Base-by-base conservation (phyloP, 2,797 vertebrate genomes). In the Arctocebus calabarensis region DNA sequence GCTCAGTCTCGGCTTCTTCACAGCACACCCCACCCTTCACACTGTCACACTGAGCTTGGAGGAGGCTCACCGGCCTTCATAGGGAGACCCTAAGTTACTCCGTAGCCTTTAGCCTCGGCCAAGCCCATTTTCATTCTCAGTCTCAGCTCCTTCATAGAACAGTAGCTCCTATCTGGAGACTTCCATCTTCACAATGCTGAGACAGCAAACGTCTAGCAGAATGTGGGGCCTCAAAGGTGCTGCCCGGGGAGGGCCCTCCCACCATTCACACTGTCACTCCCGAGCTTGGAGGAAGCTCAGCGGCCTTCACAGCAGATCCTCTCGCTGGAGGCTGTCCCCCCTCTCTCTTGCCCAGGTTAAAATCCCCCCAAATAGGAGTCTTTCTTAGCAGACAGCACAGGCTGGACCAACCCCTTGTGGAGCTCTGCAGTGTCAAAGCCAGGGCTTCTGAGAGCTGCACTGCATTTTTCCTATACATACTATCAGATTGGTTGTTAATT, bases 91-190 rank as follows among this genome's bases (percentile, higher is more conserved):
- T 55, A 45, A 45, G 16, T 86, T 32, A 55, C 2, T 40, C 74
- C 70, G 61, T 61, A 66, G 71, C 61, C 27, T 52, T 66, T 61
- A 66, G 71, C 61, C 27, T 52, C 11, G 68, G 43, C 10, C 32
- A 22, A 70, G 61, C 71, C 29, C 23, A 25, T 70, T 85, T 57
- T 43, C 32, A 16, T 37, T 64, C 43, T 91, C 59, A 70, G 34
- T 40, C 64, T 74, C 57, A 20, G 43, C 59, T 84, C 75, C 61
- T 85, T 92, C 88, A 34, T 85, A 94, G 40, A 91, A 55, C 55
- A 59, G 22, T 17, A 71, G 32, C 37, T 62, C 62, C 43, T 73
- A 25, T 1, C 6, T 77, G 55, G 40, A 81, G 68, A 75, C 40
- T 59, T 52, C 70, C 32, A 52, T 83, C 78, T 86, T 78, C 64